Base-by-base conservation (phyloP, 2,797 vertebrate species). In the Poecilia gillii region DNA sequence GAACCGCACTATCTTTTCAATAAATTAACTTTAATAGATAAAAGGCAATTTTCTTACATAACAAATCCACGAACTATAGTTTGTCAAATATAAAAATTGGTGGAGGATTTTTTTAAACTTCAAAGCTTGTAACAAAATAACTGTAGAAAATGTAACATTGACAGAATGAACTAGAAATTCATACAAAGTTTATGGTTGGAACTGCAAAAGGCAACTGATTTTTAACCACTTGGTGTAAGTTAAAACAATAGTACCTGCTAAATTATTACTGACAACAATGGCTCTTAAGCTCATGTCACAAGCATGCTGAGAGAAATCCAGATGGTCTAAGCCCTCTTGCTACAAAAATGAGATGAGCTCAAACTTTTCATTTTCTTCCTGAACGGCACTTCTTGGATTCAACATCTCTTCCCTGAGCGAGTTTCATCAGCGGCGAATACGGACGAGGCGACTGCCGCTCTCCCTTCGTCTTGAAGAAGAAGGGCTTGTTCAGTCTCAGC, bases 381-480 rank as follows among this genome's bases (percentile, higher is more conserved):
- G 81, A 91, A 79, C 11, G 83, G 4, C 36, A 7, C 72, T 89
- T 93, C 39, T 28, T 88, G 73, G 41, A 82, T 25, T 82, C 91
- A 75, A 11, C 28, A 45, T 87, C 75, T 81, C 76, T 33, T 66
- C 88, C 73, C 80, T 92, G 88, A 55, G 36, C 7, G 2, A 94
- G 77, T 59, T 94, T 95, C 93, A 95, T 95, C 71, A 97, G 91
- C 0, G 96, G 96, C 25, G 94, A 95, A 74, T 82, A 79, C 0
- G 96, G 88, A 74, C 94, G 92, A 0, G 93, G 92, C 0, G 90
- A 91, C 25, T 12, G 77, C 20, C 33, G 47, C 0, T 94, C 91
- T 49, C 95, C 94, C 80, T 96, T 97, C 0, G 92, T 45, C 85
- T 91, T 97, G 85, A 97, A 96, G 75, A 94, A 97, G 86, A 96